Percentiles rank a stretch among this genome's conserved stretches.
These are phyloP conservation scores for Labia minor DNA, from an alignment of 2,888 invertebrate species.

Conservation along the genomic window DNA sequence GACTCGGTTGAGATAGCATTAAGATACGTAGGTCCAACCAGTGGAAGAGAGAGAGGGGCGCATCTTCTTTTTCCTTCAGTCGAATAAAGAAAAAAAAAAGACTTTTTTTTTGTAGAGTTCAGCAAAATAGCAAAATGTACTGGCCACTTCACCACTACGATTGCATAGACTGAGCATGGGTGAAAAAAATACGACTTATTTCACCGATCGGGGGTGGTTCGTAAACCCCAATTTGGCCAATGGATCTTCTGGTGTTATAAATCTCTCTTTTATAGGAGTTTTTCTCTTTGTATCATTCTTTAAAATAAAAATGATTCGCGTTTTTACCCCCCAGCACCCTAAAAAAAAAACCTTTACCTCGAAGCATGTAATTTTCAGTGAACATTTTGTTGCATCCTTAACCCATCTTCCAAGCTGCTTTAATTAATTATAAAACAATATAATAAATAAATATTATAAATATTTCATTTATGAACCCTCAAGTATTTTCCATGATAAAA, in stretches of 20 bases:
- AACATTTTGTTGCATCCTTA: too few species aligned
- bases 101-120: background rate
- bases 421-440: too few species aligned
- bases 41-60: background rate
- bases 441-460: too few species aligned
- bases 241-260: background rate
- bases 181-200: constrained; percentile 4
- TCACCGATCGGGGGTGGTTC: background rate
- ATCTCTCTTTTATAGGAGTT: background rate
- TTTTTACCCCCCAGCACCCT: too few species aligned
- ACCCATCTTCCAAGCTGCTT: too few species aligned
- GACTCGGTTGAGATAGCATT: background rate
- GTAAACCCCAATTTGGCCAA: constrained; percentile 8
- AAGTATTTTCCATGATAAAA: too few species aligned
- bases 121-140: background rate
- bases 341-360: too few species aligned
- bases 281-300: background rate
- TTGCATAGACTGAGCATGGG: too few species aligned
- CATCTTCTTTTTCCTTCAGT: background rate
- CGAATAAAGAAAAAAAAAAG: too few species aligned
- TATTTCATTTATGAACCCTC: too few species aligned
- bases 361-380: too few species aligned
- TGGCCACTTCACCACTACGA: too few species aligned
- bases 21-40: background rate
- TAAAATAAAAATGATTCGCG: background rate